phyloP scores from a whole-genome alignment of 2,797 vertebrate species.

The Denticeps clupeoides region DNA sequence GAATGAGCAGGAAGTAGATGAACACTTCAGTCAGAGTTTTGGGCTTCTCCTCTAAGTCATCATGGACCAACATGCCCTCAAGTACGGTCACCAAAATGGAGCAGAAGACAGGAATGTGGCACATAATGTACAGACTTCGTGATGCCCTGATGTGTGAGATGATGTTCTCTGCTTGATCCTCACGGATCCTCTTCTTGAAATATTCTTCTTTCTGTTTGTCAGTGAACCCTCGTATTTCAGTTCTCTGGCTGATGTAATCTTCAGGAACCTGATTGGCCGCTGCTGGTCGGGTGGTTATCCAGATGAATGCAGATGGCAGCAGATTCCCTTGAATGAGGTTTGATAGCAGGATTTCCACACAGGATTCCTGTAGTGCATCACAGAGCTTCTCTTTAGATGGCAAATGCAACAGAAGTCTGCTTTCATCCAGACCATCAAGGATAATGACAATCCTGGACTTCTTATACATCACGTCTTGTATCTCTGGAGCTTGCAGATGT shows the following conservation, averaged over 20 bases:
- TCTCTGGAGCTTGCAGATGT: too few relatives aligned
- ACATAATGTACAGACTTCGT: constrained; percentile 26
- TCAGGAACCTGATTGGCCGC: constrained; percentile 19
- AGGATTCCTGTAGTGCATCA: constrained; percentile 3
- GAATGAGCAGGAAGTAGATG: constrained; percentile 22
- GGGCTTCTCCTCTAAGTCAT: not conserved
- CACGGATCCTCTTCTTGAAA: constrained; percentile 15
- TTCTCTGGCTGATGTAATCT: constrained; percentile 14
- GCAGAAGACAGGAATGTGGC: constrained; percentile 26
- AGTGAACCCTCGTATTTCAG: constrained; percentile 24
- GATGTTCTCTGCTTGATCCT: not conserved
- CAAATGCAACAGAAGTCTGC: not conserved
- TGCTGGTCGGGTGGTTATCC: constrained; percentile 25
- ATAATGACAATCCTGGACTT: not conserved
- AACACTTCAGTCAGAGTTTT: constrained; percentile 22
- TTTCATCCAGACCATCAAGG: not conserved
- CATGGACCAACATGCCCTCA: constrained; percentile 6
- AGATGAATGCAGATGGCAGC: constrained; percentile 17
- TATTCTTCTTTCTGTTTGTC: constrained; percentile 23
- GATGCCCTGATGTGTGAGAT: constrained; percentile 12
- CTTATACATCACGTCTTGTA: not conserved
- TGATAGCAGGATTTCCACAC: constrained; percentile 13
- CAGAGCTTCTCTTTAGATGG: not conserved
- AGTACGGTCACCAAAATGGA: constrained; percentile 25
- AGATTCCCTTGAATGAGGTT: constrained; percentile 18